A percentile compares a stretch with the other conserved stretches of the same genome.
phyloP scores from a whole-genome alignment of 1,140 invertebrate genomes.

The Drosophila mayri region DNA sequence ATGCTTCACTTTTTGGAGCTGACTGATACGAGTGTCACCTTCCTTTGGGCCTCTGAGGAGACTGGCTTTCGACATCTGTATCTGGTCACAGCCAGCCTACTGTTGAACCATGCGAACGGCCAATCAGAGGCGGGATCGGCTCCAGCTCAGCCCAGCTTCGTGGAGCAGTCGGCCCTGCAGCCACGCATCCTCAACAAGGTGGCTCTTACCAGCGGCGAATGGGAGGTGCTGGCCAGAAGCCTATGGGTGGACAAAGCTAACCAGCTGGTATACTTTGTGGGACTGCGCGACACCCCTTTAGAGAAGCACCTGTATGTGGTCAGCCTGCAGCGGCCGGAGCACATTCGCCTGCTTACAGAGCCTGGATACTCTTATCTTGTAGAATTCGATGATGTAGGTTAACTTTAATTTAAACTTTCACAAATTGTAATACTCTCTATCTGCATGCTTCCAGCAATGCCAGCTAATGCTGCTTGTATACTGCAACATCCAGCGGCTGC shows the following conservation, averaged over 20 bases:
- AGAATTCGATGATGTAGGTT: slow-evolving; percentile 91
- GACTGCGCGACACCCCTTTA: slow-evolving; percentile 91
- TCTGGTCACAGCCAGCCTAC: slow-evolving; percentile 86
- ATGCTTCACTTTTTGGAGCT: slow-evolving; percentile 92
- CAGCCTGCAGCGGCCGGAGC: slow-evolving; percentile 88
- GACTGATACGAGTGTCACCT: slow-evolving; percentile 87
- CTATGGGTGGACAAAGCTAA: slow-evolving; percentile 91
- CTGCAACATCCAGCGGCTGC: slow-evolving; percentile 93
- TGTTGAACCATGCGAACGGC: slow-evolving; percentile 61
- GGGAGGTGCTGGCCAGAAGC: slow-evolving; percentile 92
- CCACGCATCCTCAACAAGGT: slow-evolving; percentile 81
- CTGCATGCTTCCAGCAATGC: slow-evolving; percentile 88
- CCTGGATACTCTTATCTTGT: slow-evolving; percentile 91
- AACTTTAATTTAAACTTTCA: background rate
- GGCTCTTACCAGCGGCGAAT: slow-evolving; percentile 92
- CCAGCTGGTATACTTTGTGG: slow-evolving; percentile 93
- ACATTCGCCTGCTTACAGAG: slow-evolving; percentile 90
- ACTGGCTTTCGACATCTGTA: slow-evolving; percentile 97
- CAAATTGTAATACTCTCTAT: background rate
- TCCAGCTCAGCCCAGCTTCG: slow-evolving; percentile 59
- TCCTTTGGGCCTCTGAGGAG: slow-evolving; percentile 97
- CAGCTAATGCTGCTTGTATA: slow-evolving; percentile 94
- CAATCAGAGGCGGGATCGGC: slow-evolving; percentile 53
- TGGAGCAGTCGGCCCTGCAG: slow-evolving; percentile 68
- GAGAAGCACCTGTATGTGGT: slow-evolving; percentile 94